Conservation (phyloP, 30 jellyfish, hydroid and myxozoan genomes). For the Chrysaora quinquecirrha region DNA sequence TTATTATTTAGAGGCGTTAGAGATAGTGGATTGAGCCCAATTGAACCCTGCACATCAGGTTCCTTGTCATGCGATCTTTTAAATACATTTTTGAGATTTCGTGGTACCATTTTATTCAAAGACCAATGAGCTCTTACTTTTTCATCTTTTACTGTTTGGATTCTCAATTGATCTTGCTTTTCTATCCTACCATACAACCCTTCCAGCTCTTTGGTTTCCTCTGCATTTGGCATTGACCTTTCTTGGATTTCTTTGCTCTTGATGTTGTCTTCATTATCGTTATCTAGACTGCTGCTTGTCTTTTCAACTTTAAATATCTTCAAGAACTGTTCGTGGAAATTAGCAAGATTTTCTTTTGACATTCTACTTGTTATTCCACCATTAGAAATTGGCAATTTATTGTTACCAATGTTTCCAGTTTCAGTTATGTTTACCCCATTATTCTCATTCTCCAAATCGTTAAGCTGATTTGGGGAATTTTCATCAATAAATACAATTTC, state of each 20-base stretch:
- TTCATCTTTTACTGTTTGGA: neutral
- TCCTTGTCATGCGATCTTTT: too few species aligned
- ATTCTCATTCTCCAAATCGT: too few species aligned
- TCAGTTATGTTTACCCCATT: neutral
- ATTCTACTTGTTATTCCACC: neutral
- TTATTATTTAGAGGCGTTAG: too few species aligned
- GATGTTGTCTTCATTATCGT: neutral
- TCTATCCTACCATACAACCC: too few species aligned
- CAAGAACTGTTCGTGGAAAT: constrained; percentile 17
- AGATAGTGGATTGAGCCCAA: too few species aligned
- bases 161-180: too few species aligned
- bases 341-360: constrained; percentile 20
- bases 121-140: neutral
- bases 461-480: too few species aligned
- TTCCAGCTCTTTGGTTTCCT: too few species aligned
- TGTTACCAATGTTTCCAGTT: too few species aligned
- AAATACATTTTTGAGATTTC: too few species aligned
- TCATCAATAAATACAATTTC: neutral
- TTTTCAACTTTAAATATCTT: neutral
- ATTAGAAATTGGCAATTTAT: neutral
- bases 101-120: neutral
- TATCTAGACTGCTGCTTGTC: neutral
- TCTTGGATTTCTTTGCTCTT: neutral
- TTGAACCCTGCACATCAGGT: too few species aligned
- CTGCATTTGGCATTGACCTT: neutral